These are phyloP conservation scores for Empidonax traillii DNA, from an alignment of 2,113 vertebrate genomes.

Conservation along the genomic window DNA sequence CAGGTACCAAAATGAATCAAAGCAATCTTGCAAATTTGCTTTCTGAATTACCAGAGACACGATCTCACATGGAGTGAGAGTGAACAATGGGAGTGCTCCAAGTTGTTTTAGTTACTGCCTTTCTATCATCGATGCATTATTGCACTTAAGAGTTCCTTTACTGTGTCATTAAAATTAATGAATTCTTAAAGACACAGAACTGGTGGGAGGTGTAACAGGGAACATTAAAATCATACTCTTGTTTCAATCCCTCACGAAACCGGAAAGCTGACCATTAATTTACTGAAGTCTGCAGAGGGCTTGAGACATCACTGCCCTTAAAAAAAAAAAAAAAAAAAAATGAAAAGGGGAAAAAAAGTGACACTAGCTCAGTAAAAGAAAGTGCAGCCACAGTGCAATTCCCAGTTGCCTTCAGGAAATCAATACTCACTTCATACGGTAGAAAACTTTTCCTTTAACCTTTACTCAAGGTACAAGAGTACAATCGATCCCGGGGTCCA, in stretches of 20 bases:
- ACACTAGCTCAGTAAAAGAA: not conserved
- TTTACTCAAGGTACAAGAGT: not conserved
- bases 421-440: not conserved
- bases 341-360: not conserved
- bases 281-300: not conserved
- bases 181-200: slow-evolving; percentile 7
- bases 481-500: not conserved
- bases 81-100: not conserved
- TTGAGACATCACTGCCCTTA: not conserved
- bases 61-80: not conserved
- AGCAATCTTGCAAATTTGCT: not conserved
- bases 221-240: slow-evolving; percentile 13
- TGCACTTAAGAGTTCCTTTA: not conserved
- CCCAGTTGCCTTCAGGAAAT: slow-evolving; percentile 40
- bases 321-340: not conserved
- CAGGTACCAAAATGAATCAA: not conserved
- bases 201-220: not conserved
- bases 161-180: slow-evolving; percentile 30
- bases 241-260: not conserved
- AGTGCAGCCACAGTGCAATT: not conserved
- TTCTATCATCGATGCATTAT: not conserved
- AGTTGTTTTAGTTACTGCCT: not conserved
- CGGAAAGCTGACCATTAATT: not conserved
- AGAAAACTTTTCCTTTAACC: slow-evolving; percentile 29
- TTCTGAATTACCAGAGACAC: not conserved